Base-by-base conservation (phyloP, 2,888 invertebrate genomes). In the Theodoxus fluviatilis region DNA sequence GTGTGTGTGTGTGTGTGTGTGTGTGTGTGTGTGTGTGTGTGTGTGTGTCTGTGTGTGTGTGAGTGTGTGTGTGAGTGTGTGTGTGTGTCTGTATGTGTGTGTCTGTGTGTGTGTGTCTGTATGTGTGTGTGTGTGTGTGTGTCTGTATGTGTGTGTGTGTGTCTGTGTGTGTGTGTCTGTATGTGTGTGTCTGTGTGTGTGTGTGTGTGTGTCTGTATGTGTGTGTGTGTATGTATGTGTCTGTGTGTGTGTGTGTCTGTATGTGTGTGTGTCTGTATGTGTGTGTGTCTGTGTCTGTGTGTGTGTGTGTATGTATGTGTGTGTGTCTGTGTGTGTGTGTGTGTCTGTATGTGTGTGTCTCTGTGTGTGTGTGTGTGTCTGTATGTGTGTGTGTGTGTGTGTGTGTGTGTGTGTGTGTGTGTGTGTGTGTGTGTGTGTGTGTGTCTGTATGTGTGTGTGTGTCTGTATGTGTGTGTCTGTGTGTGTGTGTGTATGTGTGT, bases 1-100 rank as follows among this genome's bases (percentile, higher is more conserved):
- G 57, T 57, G 57, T 57, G 57, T 57, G 57, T 57, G 57, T 57
- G 57, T 57, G 57, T 57, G 57, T 57, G 57, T 57, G 57, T 57
- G 63, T 63, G 57, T 57, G 57, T 57, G 57, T 57, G 57, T 57
- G 57, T 57, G 57, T 57, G 57, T 57, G 57, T 57, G 57, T 57
- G 55, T 55, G 55, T 55, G 25, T 22, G 55, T 55, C 28, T 55
- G 55, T 55, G 55, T 55, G 55, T 55, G 55, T 55, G 55, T 7
- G 25, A 22, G 55, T 25, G 55, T 25, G 55, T 25, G 55, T 25
- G 55, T 25, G 55, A 25, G 18, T 55, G 55, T 22, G 12, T 55
- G 55, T 55, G 55, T 25, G 55, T 55, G 22, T 55, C 28, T 22
- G 25, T 55, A 31, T 55, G 25, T 55, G 55, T 55, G 25, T 55